A percentile compares a stretch with the other conserved stretches of the same genome.
These are phyloP conservation scores for Cerastis leucographa DNA, from an alignment of 2,888 invertebrate genomes.

Conservation along the genomic window DNA sequence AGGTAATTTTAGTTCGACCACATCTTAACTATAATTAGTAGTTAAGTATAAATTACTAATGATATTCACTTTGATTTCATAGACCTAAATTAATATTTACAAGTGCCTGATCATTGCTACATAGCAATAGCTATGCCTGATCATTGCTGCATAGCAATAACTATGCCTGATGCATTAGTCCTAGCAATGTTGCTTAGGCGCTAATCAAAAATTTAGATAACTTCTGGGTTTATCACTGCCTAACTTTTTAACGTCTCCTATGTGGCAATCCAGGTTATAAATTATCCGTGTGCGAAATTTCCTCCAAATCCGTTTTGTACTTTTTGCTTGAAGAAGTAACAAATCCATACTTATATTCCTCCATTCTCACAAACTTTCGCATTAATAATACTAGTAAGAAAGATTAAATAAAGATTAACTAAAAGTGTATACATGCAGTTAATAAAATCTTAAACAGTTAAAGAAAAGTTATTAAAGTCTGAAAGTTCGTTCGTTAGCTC, in stretches of 20 bases:
- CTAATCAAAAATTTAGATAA: neutral
- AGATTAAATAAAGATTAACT: neutral
- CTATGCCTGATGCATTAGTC: neutral
- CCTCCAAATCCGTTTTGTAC: neutral
- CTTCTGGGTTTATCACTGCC: neutral
- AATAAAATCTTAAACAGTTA: neutral
- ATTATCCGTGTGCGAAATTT: neutral
- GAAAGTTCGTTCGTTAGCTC: neutral
- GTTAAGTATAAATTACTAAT: neutral
- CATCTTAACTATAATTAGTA: neutral
- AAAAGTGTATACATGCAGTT: neutral
- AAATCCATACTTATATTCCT: no score
- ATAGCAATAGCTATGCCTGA: conserved; percentile 25
- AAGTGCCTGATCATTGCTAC: conserved; percentile 11
- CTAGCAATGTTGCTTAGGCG: conserved; percentile 13
- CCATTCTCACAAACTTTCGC: neutral
- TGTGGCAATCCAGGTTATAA: neutral
- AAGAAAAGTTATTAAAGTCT: neutral
- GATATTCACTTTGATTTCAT: neutral
- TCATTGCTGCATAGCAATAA: conserved; percentile 19
- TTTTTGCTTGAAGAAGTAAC: neutral
- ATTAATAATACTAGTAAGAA: neutral
- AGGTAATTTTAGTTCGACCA: no score
- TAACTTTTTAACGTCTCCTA: neutral
- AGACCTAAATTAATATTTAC: neutral